Evolutionary conservation across 2,888 invertebrate species (phyloP).

Genomic region (Julus scandinavius): DNA sequence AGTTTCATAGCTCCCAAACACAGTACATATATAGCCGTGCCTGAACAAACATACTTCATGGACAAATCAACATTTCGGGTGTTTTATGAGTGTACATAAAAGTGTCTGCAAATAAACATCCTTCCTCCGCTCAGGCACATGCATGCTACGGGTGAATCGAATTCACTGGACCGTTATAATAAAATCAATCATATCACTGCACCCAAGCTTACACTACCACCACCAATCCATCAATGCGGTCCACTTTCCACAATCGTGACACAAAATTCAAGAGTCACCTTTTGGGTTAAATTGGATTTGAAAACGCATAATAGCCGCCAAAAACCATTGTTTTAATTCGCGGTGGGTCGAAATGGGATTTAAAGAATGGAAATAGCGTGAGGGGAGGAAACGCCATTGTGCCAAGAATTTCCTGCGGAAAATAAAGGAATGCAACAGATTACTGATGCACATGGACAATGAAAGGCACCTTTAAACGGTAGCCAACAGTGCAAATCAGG

Average conservation of each 20-base stretch:
- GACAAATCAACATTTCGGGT: neutral
- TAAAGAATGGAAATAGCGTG: neutral
- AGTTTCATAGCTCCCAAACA: neutral
- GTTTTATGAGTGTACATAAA: constrained; percentile 15
- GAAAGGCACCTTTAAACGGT: neutral
- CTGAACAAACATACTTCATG: constrained; percentile 10
- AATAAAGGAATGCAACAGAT: neutral
- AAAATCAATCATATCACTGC: neutral
- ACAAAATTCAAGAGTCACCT: neutral
- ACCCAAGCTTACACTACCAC: neutral
- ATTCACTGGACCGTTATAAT: neutral
- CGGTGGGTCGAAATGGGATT: neutral
- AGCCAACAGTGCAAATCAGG: too few species aligned
- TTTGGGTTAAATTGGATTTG: neutral
- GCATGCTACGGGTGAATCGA: neutral
- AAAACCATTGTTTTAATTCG: neutral
- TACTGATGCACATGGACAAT: neutral
- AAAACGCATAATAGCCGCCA: neutral
- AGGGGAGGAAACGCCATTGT: neutral
- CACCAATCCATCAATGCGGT: neutral
- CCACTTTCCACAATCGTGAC: neutral
- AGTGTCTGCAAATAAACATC: neutral
- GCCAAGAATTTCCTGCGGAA: neutral
- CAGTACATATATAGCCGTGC: neutral
- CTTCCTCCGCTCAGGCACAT: neutral